These are phyloP conservation scores for Phengaris alcon DNA, from an alignment of 2,888 invertebrate genomes.

Conservation along the genomic window DNA sequence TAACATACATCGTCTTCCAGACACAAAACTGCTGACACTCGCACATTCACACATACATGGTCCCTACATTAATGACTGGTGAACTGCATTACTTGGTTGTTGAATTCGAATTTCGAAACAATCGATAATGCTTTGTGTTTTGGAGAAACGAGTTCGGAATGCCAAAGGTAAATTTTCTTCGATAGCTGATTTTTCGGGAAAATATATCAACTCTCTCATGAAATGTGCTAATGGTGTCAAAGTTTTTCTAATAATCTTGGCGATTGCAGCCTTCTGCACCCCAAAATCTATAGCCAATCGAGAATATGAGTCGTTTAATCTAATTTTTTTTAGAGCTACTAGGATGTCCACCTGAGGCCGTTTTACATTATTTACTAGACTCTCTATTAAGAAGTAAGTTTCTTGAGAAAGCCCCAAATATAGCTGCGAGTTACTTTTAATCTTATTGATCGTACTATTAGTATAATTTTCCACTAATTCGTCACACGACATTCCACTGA, in stretches of 20 bases:
- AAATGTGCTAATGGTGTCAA: not conserved
- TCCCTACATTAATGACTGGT: constrained; percentile 45
- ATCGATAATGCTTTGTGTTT: constrained; percentile 41
- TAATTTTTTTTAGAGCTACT: not conserved
- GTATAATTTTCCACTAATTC: constrained; percentile 1
- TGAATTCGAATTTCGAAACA: constrained; percentile 46
- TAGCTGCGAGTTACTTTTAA: constrained; percentile 1
- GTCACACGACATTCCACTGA: not conserved
- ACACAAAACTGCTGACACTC: too few species aligned
- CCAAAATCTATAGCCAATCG: not conserved
- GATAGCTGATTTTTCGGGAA: not conserved
- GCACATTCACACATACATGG: too few species aligned
- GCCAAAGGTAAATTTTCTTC: constrained; percentile 1
- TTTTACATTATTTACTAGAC: not conserved
- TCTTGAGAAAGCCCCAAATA: not conserved
- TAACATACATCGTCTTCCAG: too few species aligned
- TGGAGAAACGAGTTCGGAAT: not conserved
- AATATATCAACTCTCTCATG: constrained; percentile 1
- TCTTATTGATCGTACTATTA: not conserved
- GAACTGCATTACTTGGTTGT: constrained; percentile 42
- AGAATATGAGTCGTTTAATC: not conserved
- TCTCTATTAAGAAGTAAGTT: not conserved
- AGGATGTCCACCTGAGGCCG: not conserved
- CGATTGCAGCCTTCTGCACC: not conserved
- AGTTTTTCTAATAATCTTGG: not conserved